phyloP scores from a whole-genome alignment of 2,797 vertebrate species.

The Iguana delicatissima region DNA sequence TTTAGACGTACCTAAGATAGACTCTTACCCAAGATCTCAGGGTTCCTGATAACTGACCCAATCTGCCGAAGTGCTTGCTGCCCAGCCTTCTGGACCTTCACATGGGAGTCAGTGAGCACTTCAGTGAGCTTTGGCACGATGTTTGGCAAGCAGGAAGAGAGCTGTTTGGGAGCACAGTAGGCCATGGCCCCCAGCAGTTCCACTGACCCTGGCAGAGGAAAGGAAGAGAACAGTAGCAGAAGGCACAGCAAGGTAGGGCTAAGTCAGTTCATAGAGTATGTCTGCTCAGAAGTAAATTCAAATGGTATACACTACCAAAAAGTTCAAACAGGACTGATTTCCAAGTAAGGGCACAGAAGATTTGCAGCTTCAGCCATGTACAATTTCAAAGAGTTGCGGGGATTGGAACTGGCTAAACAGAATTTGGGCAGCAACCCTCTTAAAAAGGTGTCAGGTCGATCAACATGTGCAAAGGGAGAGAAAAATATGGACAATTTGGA shows the following conservation, averaged over 20 bases:
- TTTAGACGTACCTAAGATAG: accelerated
- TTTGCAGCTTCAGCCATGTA: neutral
- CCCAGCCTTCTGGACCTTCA: constrained; percentile 98
- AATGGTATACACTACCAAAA: too few relatives aligned
- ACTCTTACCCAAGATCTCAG: constrained; percentile 93
- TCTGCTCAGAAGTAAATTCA: neutral
- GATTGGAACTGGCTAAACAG: too few relatives aligned
- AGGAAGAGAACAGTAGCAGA: neutral
- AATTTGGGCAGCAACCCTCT: too few relatives aligned
- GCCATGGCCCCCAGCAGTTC: constrained; percentile 98
- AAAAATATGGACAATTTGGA: neutral
- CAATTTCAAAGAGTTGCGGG: too few relatives aligned
- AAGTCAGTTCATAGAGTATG: neutral
- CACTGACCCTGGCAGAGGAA: constrained; percentile 87
- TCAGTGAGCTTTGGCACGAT: constrained; percentile 98
- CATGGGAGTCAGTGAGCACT: constrained; percentile 97
- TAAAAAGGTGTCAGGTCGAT: too few relatives aligned
- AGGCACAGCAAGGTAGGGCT: neutral
- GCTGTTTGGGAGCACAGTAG: constrained; percentile 96
- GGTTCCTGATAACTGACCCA: constrained; percentile 97
- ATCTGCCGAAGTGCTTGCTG: constrained; percentile 97
- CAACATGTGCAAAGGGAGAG: too few relatives aligned
- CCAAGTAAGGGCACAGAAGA: neutral
- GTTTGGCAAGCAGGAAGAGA: constrained; percentile 97
- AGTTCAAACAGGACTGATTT: too few relatives aligned